Evolutionary conservation across 2,888 invertebrate species (phyloP).

Genomic region (Colostygia pectinataria): DNA sequence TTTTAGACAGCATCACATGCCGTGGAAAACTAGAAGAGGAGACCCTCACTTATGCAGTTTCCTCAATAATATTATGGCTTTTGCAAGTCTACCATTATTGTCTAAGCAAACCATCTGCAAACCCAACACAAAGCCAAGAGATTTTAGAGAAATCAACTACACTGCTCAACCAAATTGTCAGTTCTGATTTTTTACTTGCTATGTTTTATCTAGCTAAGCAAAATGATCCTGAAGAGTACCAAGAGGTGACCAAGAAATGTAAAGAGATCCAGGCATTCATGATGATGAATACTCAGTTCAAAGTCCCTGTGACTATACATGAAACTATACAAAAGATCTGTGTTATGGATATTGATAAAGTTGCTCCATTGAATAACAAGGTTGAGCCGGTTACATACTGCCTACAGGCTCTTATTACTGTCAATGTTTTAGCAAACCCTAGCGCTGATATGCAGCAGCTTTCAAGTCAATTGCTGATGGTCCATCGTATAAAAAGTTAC

Average conservation of each 20-base stretch:
- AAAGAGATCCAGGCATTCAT: conserved; percentile 86
- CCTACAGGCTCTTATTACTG: conserved; percentile 91
- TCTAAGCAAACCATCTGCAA: conserved; percentile 71
- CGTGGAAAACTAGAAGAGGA: conserved; percentile 94
- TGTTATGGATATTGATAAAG: conserved; percentile 84
- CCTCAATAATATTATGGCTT: conserved; percentile 92
- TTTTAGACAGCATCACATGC: conserved; percentile 84
- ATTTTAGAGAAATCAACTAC: conserved; percentile 87
- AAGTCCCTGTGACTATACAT: conserved; percentile 82
- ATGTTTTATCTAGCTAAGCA: conserved; percentile 93
- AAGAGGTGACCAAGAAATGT: conserved; percentile 88
- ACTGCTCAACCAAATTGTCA: conserved; percentile 86
- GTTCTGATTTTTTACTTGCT: conserved; percentile 89
- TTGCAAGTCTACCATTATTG: conserved; percentile 87
- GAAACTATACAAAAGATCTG: conserved; percentile 84
- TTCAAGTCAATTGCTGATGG: conserved; percentile 91
- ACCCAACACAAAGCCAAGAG: conserved; percentile 80
- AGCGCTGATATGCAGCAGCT: conserved; percentile 91
- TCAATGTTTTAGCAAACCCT: conserved; percentile 93
- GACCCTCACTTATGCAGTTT: conserved; percentile 90
- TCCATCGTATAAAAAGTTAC: conserved; percentile 92
- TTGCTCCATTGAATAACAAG: conserved; percentile 79
- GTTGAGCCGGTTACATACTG: conserved; percentile 87
- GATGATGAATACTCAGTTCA: conserved; percentile 82
- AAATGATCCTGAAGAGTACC: conserved; percentile 88